Conservation (phyloP, 2,888 invertebrate species). For the Sinotaia quadrata region DNA sequence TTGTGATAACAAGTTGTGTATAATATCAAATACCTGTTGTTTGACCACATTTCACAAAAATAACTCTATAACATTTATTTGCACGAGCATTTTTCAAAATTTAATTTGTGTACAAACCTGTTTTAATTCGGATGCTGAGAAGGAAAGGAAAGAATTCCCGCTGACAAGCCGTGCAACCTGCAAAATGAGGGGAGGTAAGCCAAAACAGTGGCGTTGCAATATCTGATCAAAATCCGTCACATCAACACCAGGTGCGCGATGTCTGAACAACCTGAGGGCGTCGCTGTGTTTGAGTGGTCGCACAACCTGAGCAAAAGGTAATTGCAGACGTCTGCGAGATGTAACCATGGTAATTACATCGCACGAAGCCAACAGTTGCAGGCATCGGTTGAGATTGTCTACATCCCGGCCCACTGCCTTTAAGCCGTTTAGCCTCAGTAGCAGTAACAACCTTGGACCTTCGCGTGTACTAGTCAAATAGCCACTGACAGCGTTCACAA, state of each 20-base stretch:
- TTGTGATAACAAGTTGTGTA: no score
- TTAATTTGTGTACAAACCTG: no score
- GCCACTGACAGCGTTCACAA: not conserved
- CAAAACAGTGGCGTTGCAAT: conserved; percentile 19
- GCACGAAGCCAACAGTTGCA: not conserved
- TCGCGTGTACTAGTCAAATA: not conserved
- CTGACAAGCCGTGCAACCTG: conserved; percentile 22
- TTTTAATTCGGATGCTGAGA: not conserved
- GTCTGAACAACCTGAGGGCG: conserved; percentile 11
- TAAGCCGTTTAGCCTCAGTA: conserved; percentile 5
- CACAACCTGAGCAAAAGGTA: not conserved
- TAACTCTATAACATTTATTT: no score
- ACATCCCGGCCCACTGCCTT: not conserved
- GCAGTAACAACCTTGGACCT: not conserved
- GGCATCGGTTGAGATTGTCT: not conserved
- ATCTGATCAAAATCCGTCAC: conserved; percentile 2
- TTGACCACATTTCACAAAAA: no score
- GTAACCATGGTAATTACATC: conserved; percentile 18
- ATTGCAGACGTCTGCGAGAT: conserved; percentile 14
- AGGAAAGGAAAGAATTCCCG: not conserved
- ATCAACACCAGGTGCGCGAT: conserved; percentile 16
- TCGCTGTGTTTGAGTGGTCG: conserved; percentile 14
- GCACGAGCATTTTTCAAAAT: no score
- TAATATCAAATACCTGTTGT: no score
- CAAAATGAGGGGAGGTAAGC: conserved; percentile 30